A percentile compares a stretch with the other conserved stretches of the same genome.
Conservation (phyloP, 1,140 invertebrate genomes). For the Bombus sylvicola region DNA sequence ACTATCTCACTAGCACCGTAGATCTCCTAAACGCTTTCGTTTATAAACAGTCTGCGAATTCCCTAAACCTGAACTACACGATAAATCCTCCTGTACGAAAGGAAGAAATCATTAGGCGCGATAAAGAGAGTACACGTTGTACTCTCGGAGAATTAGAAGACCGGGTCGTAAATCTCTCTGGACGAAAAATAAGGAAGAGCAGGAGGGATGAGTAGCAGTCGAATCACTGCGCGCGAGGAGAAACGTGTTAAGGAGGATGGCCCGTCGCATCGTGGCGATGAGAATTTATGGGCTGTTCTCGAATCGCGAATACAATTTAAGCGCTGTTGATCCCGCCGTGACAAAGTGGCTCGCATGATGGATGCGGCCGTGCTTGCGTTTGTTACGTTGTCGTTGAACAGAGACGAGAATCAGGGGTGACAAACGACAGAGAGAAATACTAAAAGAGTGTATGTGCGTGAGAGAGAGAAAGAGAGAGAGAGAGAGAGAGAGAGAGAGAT, state of each 20-base stretch:
- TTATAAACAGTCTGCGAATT: too few species aligned
- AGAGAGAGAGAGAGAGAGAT: not conserved
- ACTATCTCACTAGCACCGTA: too few species aligned
- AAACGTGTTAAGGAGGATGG: constrained; percentile 62
- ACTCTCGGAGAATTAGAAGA: constrained; percentile 11
- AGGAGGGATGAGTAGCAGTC: constrained; percentile 26
- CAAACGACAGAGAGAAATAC: constrained; percentile 16
- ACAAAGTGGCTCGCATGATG: constrained; percentile 75
- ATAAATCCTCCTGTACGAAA: too few species aligned
- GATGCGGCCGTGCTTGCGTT: constrained; percentile 66
- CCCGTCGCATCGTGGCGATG: constrained; percentile 62
- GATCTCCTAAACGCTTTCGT: too few species aligned
- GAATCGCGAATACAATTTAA: constrained; percentile 75
- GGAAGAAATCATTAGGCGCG: too few species aligned
- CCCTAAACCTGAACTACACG: too few species aligned
- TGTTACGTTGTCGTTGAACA: constrained; percentile 57
- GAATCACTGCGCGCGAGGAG: constrained; percentile 54
- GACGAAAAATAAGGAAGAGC: constrained; percentile 9
- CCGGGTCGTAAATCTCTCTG: constrained; percentile 27
- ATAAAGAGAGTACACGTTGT: not conserved
- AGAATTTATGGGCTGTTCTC: constrained; percentile 72
- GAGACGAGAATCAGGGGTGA: constrained; percentile 7
- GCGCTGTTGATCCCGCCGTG: constrained; percentile 72
- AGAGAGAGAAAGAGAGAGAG: not conserved
- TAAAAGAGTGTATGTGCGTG: not conserved